phyloP scores from a whole-genome alignment of 2,888 invertebrate species.

The Schizaphis graminum region DNA sequence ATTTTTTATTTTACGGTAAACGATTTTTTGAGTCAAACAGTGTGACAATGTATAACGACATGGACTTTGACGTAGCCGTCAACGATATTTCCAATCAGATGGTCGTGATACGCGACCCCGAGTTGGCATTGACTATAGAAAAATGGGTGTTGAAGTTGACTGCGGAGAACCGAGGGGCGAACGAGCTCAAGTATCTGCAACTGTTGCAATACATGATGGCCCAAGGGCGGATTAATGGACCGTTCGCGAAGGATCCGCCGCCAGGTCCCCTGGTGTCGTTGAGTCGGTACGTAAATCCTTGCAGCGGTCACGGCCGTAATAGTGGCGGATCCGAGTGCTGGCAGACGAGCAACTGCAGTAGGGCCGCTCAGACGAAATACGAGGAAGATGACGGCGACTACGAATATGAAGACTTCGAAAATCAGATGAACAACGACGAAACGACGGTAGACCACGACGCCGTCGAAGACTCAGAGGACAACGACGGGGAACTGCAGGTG shows the following conservation, averaged over 20 bases:
- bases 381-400: not conserved
- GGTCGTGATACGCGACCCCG: not conserved
- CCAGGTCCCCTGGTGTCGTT: constrained; percentile 22
- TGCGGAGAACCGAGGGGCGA: not conserved
- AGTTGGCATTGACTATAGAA: constrained; percentile 6
- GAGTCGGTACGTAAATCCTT: not conserved
- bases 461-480: not conserved
- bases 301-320: not conserved
- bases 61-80: constrained; percentile 4
- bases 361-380: not conserved
- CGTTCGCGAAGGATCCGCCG: constrained; percentile 11
- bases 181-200: constrained; percentile 42
- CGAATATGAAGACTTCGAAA: not conserved
- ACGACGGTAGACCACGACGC: not conserved
- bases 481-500: not conserved
- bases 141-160: constrained; percentile 42
- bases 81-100: constrained; percentile 9
- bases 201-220: constrained; percentile 46
- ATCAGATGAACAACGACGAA: not conserved
- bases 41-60: not conserved
- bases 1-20: not conserved
- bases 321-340: not conserved
- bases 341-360: not conserved
- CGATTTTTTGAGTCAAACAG: not conserved
- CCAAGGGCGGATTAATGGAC: not conserved